phyloP scores from a whole-genome alignment of 2,113 vertebrate species.

The Ailurus styani region DNA sequence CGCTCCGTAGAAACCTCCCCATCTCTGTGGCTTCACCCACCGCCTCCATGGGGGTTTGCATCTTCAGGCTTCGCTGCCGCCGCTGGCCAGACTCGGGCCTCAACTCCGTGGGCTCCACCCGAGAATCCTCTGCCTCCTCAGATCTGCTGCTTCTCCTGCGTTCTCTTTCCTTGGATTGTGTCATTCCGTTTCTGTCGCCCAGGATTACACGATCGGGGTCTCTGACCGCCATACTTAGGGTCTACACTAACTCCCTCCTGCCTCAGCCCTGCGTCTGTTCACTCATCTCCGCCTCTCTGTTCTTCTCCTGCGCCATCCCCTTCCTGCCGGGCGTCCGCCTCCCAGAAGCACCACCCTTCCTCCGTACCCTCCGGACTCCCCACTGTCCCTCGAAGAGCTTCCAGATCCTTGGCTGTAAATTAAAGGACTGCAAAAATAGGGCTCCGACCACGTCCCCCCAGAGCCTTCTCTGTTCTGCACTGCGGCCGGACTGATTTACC shows the following conservation, averaged over 20 bases:
- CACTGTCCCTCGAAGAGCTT: too few species aligned
- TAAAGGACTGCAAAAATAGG: not conserved
- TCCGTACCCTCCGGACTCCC: not conserved
- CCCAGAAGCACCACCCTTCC: not conserved
- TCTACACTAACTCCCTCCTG: not conserved
- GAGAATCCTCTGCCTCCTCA: not conserved
- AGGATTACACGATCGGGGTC: not conserved
- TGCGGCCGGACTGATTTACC: not conserved
- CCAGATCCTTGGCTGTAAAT: not conserved
- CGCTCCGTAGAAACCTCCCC: not conserved
- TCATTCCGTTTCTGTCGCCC: not conserved
- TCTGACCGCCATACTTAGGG: not conserved
- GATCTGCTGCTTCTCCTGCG: not conserved
- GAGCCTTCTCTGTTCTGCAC: not conserved
- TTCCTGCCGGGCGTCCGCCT: not conserved
- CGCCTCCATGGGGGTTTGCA: not conserved
- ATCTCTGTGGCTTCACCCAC: not conserved
- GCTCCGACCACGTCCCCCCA: too few species aligned
- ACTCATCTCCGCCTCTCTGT: not conserved
- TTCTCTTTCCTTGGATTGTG: not conserved
- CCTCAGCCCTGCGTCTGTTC: not conserved
- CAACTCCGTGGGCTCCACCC: not conserved
- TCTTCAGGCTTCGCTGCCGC: not conserved
- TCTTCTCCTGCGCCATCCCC: not conserved
- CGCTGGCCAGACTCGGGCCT: not conserved